Evolutionary conservation across 2,888 invertebrate species (phyloP).

Genomic region (Cheilosia urbana): DNA sequence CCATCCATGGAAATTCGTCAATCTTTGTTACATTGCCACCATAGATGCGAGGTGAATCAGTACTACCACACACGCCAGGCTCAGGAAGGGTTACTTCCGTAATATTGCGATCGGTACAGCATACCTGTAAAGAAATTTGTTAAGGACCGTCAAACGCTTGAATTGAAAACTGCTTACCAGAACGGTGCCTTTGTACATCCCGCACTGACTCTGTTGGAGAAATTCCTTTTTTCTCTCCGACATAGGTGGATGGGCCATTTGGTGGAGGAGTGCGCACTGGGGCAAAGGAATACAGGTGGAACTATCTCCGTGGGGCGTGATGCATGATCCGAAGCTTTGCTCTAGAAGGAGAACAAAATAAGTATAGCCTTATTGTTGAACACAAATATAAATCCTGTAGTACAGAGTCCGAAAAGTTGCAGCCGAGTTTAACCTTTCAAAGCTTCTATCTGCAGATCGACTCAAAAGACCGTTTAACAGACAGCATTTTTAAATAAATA

Average conservation of each 20-base stretch:
- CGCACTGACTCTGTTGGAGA: conserved; percentile 88
- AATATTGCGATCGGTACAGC: conserved; percentile 80
- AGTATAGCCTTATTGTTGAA: too few species aligned
- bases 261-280: conserved; percentile 80
- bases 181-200: conserved; percentile 86
- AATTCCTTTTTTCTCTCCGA: conserved; percentile 81
- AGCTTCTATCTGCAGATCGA: too few species aligned
- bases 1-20: conserved; percentile 87
- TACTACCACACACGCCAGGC: conserved; percentile 85
- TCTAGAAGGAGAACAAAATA: conserved; percentile 15
- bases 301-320: conserved; percentile 81
- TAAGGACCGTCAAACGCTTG: background rate
- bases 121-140: conserved; percentile 77
- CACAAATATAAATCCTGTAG: too few species aligned
- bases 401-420: too few species aligned
- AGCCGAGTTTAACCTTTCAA: too few species aligned
- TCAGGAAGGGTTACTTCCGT: conserved; percentile 80
- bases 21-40: conserved; percentile 87
- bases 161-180: conserved; percentile 84
- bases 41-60: conserved; percentile 85
- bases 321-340: conserved; percentile 80
- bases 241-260: conserved; percentile 79
- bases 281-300: conserved; percentile 80
- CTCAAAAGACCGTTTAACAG: too few species aligned
- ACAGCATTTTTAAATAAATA: too few species aligned